Evolutionary conservation across 2,113 vertebrate species (phyloP), one percentile per base, ranked within the genome.

Genomic region (Chionis minor): DNA sequence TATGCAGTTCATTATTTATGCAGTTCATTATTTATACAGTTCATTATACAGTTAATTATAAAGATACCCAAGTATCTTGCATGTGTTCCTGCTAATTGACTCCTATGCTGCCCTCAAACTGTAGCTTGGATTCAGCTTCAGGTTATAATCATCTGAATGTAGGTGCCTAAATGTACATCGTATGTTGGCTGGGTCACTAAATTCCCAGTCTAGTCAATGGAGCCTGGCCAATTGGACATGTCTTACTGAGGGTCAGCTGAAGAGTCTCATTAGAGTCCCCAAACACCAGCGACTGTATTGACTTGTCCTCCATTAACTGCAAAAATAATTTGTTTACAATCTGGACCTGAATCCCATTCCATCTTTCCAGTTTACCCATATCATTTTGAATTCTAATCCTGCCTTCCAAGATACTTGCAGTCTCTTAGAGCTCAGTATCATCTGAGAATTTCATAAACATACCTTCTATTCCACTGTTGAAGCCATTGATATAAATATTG

Each of bases 271-370:
- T 91, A 58, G 63, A 58, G 58, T 91, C 87, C 35, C 66, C 54
- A 90, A 52, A 91, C 54, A 85, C 61, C 58, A 69, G 49, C 75
- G 61, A 69, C 44, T 85, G 12, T 90, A 91, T 92, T 92, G 78
- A 81, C 66, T 94, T 75, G 44, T 91, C 24, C 33, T 95, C 84
- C 35, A 75, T 73, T 90, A 91, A 70, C 78, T 80, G 62, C 75
- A 72, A 79, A 93, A 91, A 87, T 85, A 94, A 95, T 86, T 75
- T 73, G 66, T 92, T 89, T 87, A n/a, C 84, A 90, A 45, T 90
- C 54, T 96, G 87, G 61, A 56, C 17, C 1, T 8, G 33, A 66
- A 72, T 94, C 44, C 72, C 54, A 16, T 87, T 67, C 71, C 14
- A 44, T 75, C 33, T 90, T 35, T 85, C 58, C 54, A n/a, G 15